Percentiles rank a stretch among this genome's conserved stretches.
phyloP scores from a whole-genome alignment of 2,888 invertebrate species.

The Parnassius glacialis region DNA sequence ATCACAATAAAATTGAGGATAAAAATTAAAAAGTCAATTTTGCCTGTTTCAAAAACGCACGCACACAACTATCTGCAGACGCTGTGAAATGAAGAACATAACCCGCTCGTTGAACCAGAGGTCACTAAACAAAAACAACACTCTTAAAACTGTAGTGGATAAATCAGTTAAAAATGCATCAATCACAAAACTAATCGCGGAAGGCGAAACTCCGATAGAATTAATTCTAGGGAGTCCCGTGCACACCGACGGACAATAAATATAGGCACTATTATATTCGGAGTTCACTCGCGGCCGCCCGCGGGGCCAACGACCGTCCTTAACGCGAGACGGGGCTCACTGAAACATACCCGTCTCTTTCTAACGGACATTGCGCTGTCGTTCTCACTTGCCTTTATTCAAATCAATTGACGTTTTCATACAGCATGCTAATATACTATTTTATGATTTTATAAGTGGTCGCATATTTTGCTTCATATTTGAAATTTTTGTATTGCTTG shows the following conservation, averaged over 20 bases:
- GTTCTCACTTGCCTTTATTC: constrained; percentile 46
- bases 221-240: constrained; percentile 38
- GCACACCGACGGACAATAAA: constrained; percentile 40
- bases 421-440: constrained; percentile 32
- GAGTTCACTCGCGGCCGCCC: constrained; percentile 76
- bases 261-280: constrained; percentile 70
- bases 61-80: constrained; percentile 9
- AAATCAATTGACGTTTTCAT: constrained; percentile 47
- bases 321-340: constrained; percentile 68
- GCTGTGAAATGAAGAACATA: constrained; percentile 16
- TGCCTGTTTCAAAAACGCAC: constrained; percentile 7
- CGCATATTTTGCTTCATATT: constrained; percentile 18
- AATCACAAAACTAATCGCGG: constrained; percentile 37
- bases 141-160: constrained; percentile 12
- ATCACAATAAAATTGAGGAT: not conserved
- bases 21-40: not conserved
- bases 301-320: constrained; percentile 80
- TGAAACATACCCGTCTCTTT: constrained; percentile 57
- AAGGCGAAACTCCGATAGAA: constrained; percentile 37
- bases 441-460: constrained; percentile 24
- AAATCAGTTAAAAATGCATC: constrained; percentile 30
- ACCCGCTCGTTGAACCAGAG: constrained; percentile 8
- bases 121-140: constrained; percentile 24
- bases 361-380: constrained; percentile 53
- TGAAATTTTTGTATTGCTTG: not conserved